Conservation (phyloP, 1,140 invertebrate genomes). For the Drosophila elegans region DNA sequence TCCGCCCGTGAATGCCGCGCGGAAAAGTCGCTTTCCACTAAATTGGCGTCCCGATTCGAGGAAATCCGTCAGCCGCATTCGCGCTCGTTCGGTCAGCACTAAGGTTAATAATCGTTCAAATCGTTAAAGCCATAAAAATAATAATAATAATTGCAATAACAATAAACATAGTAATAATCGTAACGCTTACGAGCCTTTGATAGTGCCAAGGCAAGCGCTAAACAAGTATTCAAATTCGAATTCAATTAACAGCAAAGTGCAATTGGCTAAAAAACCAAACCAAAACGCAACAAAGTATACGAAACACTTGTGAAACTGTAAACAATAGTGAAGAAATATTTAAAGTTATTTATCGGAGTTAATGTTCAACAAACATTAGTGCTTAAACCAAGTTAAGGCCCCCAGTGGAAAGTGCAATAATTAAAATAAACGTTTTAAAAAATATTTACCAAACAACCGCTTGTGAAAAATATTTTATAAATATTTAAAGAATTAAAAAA, state of each 20-base stretch:
- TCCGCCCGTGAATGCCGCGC: conserved; percentile 45
- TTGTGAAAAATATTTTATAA: conserved; percentile 33
- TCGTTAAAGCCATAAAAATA: conserved; percentile 50
- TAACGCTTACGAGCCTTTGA: conserved; percentile 56
- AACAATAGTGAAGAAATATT: conserved; percentile 32
- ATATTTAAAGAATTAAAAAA: conserved; percentile 4
- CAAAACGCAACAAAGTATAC: conserved; percentile 71
- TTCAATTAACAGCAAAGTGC: conserved; percentile 63
- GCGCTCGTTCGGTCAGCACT: conserved; percentile 60
- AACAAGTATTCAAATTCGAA: conserved; percentile 60
- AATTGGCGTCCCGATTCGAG: conserved; percentile 13
- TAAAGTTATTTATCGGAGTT: conserved; percentile 16
- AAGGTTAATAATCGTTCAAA: conserved; percentile 57
- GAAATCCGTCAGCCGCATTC: conserved; percentile 54
- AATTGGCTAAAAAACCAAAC: conserved; percentile 56
- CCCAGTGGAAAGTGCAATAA: conserved; percentile 68
- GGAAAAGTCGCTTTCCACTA: conserved; percentile 39
- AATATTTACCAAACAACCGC: conserved; percentile 31
- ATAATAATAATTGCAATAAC: conserved; percentile 58
- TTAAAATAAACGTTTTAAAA: conserved; percentile 18
- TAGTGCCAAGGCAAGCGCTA: conserved; percentile 36
- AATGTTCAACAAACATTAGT: conserved; percentile 31
- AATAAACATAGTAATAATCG: conserved; percentile 57
- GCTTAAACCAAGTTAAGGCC: conserved; percentile 16
- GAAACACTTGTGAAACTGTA: conserved; percentile 54